Conservation (phyloP, 2,113 vertebrate species). For the Nothoprocta perdicaria region DNA sequence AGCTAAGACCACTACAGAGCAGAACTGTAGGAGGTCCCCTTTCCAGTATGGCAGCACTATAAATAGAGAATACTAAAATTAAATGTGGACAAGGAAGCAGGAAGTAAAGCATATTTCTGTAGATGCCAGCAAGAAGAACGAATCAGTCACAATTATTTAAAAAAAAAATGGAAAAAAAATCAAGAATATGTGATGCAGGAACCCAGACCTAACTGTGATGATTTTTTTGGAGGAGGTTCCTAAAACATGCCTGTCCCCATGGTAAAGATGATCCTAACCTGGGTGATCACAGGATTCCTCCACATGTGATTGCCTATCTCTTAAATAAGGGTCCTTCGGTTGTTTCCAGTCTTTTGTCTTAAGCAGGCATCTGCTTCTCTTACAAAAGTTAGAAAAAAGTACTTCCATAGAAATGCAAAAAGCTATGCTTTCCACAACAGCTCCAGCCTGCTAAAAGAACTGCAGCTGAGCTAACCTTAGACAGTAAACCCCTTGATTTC, state of each 20-base stretch:
- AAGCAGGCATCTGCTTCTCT: background rate
- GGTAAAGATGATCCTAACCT: slow-evolving; percentile 17
- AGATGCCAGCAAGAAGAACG: slow-evolving; percentile 45
- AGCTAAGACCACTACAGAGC: background rate
- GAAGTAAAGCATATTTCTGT: slow-evolving; percentile 30
- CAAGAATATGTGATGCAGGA: slow-evolving; percentile 6
- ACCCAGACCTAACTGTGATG: slow-evolving; percentile 49
- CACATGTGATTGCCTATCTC: background rate
- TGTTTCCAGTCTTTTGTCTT: background rate
- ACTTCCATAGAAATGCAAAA: background rate
- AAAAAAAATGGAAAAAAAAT: slow-evolving; percentile 20
- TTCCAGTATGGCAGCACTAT: background rate
- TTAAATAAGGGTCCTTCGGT: background rate
- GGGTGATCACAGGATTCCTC: slow-evolving; percentile 17
- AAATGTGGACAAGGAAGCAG: background rate
- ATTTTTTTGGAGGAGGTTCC: slow-evolving; percentile 23
- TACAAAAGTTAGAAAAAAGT: background rate
- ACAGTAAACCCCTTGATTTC: background rate
- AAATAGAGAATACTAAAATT: background rate
- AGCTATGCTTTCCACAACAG: background rate
- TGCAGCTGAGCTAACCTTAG: background rate
- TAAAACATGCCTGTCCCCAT: background rate
- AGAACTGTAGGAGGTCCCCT: background rate
- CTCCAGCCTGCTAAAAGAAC: background rate
- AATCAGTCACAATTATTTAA: slow-evolving; percentile 51